Evolutionary conservation across 1,140 invertebrate species (phyloP), one percentile per base, ranked within the genome.

Genomic region (Lepidurus couesii): DNA sequence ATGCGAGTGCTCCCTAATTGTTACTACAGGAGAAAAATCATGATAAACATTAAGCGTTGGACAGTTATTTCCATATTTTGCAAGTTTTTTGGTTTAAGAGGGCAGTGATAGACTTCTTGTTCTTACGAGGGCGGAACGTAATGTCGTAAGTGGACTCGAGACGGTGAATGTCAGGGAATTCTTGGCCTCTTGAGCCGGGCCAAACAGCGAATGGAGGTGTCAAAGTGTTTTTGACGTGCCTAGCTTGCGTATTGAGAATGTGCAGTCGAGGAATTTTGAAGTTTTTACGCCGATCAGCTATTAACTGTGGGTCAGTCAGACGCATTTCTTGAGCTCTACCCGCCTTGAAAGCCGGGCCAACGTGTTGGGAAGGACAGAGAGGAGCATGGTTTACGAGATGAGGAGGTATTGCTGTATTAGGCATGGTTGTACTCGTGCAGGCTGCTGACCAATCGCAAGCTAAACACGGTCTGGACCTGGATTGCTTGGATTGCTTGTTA

Each of bases 81-180:
- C 74, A 75, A 47, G 34, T 75, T 74, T 79, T 79, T 45, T 75
- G 44, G 43, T 79, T 79, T 43, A 79, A 75, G 34, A 79, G 10
- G 5, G 73, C 74, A 8, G 78, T 79, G 7, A 79, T n/a, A 42
- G 78, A 75, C 74, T 79, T 79, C 42, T 43, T 74, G 21, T 44
- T 73, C 53, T 47, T 45, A 43, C 76, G 76, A 26, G 42, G 44
- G 1, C 42, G 21, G 73, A 74, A 79, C 13, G 78, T 42, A 21
- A 79, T 9, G 1, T 45, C 21, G 78, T 79, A 79, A 13, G 78
- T 79, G 7, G 78, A 79, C 44, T 75, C 74, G 73, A 79, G 73
- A 47, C 78, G 73, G 26, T 79, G 74, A 44, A 79, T 75, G 47
- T 79, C 78, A 34, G 78, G 78, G 53, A 47, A 79, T 44, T 79